phyloP scores from a whole-genome alignment of 1,140 invertebrate genomes.

The Drosophila orena region DNA sequence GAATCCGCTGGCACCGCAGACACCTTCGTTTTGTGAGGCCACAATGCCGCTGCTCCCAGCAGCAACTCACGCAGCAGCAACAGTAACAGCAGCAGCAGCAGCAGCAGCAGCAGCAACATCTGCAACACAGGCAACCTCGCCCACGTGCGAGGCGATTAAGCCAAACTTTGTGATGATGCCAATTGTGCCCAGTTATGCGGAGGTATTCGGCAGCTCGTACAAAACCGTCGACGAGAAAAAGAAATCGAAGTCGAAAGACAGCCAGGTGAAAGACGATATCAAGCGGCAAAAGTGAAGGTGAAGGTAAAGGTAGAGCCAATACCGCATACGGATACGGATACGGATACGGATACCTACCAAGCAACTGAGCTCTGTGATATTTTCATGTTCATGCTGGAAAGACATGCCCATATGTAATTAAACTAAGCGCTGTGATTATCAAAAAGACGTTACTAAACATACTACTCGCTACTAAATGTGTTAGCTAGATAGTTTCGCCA shows the following conservation, averaged over 20 bases:
- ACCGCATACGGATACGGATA: slow-evolving; percentile 13
- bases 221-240: slow-evolving; percentile 69
- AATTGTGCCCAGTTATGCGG: slow-evolving; percentile 73
- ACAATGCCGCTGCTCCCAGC: slow-evolving; percentile 56
- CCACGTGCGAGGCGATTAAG: slow-evolving; percentile 61
- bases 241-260: slow-evolving; percentile 51
- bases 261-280: slow-evolving; percentile 45
- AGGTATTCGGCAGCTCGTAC: slow-evolving; percentile 67
- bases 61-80: slow-evolving; percentile 20
- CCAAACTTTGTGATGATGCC: slow-evolving; percentile 60
- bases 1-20: slow-evolving; percentile 21
- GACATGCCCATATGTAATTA: slow-evolving; percentile 43
- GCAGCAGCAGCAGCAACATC: slow-evolving; percentile 15
- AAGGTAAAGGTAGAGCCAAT: not conserved
- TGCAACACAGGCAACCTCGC: slow-evolving; percentile 29
- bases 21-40: slow-evolving; percentile 50
- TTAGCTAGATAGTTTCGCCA: slow-evolving; percentile 3
- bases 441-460: slow-evolving; percentile 47
- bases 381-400: slow-evolving; percentile 41
- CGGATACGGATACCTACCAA: slow-evolving; percentile 10
- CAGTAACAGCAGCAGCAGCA: slow-evolving; percentile 11
- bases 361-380: slow-evolving; percentile 74
- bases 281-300: slow-evolving; percentile 31
- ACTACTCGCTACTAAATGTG: slow-evolving; percentile 41
- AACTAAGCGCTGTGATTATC: slow-evolving; percentile 75